phyloP scores from a whole-genome alignment of 2,888 invertebrate species.

The Meloe dianella region DNA sequence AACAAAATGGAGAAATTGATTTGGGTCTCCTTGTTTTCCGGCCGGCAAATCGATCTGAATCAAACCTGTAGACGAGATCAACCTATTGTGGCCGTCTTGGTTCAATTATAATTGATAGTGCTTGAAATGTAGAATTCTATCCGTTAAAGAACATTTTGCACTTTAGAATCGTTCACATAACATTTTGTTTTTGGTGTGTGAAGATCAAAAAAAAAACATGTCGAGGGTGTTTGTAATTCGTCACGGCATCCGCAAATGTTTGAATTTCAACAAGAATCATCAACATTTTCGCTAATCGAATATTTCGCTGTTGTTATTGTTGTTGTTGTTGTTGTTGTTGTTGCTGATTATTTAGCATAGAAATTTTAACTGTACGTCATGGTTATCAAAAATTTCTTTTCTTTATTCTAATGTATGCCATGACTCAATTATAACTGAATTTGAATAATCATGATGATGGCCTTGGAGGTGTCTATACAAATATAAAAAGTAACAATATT shows the following conservation, averaged over 20 bases:
- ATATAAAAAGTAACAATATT: conserved; percentile 27
- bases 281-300: too few relatives aligned
- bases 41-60: not conserved
- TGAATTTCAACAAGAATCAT: not conserved
- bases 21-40: not conserved
- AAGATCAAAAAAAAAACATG: not conserved
- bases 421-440: conserved; percentile 28
- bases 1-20: conserved; percentile 4
- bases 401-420: not conserved
- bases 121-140: conserved; percentile 4
- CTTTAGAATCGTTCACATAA: not conserved
- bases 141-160: conserved; percentile 5
- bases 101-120: not conserved
- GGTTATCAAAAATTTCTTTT: not conserved
- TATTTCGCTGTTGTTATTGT: not conserved
- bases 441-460: conserved; percentile 22
- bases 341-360: too few relatives aligned
- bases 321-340: not conserved
- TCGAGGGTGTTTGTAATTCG: not conserved
- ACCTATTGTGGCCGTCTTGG: conserved; percentile 6
- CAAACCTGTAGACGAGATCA: conserved; percentile 8
- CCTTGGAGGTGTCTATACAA: conserved; percentile 26
- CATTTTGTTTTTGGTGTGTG: not conserved
- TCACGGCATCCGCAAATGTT: conserved; percentile 14
- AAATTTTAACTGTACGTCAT: too few relatives aligned